Conservation (phyloP, 2,113 vertebrate species). For the Anolis sagrei region DNA sequence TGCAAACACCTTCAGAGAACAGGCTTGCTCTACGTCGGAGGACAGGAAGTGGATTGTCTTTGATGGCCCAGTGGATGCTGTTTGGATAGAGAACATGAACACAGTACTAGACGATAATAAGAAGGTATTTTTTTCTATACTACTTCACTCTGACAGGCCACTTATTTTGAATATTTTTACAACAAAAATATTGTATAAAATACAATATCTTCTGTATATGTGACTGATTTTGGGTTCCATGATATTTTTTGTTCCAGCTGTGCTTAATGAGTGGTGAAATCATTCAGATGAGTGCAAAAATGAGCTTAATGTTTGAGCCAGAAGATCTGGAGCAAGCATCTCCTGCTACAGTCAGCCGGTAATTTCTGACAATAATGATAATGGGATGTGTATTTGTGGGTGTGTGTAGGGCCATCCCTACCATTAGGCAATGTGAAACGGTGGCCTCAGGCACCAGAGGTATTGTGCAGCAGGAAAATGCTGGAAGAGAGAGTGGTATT, state of each 20-base stretch:
- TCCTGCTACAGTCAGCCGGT: conserved; percentile 95
- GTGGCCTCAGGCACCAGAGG: neutral
- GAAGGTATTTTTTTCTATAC: conserved; percentile 79
- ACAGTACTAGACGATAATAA: conserved; percentile 96
- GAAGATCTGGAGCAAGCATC: conserved; percentile 93
- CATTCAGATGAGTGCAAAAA: conserved; percentile 93
- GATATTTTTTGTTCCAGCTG: conserved; percentile 75
- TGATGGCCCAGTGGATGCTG: conserved; percentile 94
- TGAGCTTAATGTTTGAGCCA: conserved; percentile 94
- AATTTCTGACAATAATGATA: neutral
- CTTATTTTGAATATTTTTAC: too few species aligned
- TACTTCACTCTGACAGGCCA: neutral
- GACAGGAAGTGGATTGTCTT: conserved; percentile 93
- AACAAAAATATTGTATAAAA: too few species aligned
- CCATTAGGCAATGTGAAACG: neutral
- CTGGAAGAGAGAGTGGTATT: too few species aligned
- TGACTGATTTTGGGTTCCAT: too few species aligned
- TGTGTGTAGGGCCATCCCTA: neutral
- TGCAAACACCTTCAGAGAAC: conserved; percentile 86
- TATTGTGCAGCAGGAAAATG: too few species aligned
- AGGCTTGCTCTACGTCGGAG: conserved; percentile 82
- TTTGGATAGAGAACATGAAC: conserved; percentile 99
- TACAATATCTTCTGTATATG: too few species aligned
- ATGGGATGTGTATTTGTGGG: neutral
- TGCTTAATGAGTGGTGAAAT: conserved; percentile 97